Base-by-base conservation (phyloP, 2,113 vertebrate species). In the Bombycilla garrulus region DNA sequence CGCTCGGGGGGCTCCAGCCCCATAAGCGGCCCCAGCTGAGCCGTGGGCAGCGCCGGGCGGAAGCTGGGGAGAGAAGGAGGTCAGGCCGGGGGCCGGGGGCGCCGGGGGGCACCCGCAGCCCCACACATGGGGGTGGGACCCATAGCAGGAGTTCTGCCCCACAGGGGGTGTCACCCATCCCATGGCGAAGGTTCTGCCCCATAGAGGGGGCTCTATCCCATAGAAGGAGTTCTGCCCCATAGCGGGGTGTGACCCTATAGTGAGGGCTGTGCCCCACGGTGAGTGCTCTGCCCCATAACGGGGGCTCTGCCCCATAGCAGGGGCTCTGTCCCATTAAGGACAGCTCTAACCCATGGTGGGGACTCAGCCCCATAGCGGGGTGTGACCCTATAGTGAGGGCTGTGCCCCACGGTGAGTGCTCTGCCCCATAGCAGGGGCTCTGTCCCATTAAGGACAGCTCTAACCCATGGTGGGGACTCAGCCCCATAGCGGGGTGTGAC, bases 21-120 rank as follows among this genome's bases (percentile, higher is more conserved):
- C 81, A 85, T 26, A 6, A 64, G 58, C 1, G 81, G 58, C 11
- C 69, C 81, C n/a, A 84, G 58, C 81, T 47, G 58, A 58, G 81
- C 81, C 81, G 70, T 73, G 18, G 81, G 81, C 81, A 84, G 81
- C 81, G 81, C 60, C 69, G 81, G 81, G 48, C 81, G 81, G 81
- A 26, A 84, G 81, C 81, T 84, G 81, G 70, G 58, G 81, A 84
- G 81, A 84, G 69, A 84, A 72, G 69, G 69, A 72, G 67, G 67
- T 72, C 81, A 83, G 81, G 62, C 6, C 17, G 47, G 54, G 80
- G 81, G 44, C 42, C 36, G 29, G 65, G 65, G 56, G 36, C 2
- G 33, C 77, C 26, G 73, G 78, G 77, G 77, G 78, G 77, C 40
- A 10, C 79, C 65, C 66, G 13, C 64, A 18, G 64, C 64, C 79